A percentile compares a stretch with the other conserved stretches of the same genome.
These are phyloP conservation scores for Chrysogorgia sp. DNA, from an alignment of 92 coral and sea anemone genomes.

Conservation along the genomic window DNA sequence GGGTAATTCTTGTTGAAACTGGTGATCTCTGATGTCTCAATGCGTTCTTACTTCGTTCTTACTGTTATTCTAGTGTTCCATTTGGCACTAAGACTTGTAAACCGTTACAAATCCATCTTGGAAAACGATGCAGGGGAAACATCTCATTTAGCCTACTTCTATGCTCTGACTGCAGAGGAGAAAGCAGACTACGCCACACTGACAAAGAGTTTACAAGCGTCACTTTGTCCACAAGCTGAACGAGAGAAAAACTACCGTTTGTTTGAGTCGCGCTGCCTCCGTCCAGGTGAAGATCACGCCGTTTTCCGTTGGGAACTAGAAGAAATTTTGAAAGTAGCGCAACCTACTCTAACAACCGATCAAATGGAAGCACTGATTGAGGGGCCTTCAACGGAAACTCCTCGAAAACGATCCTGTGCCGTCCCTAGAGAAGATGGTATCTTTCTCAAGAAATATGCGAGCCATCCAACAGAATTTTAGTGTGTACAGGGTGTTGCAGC, in stretches of 20 bases:
- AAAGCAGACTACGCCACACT: slow-evolving; percentile 2
- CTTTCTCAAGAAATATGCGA: background rate
- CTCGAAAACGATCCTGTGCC: slow-evolving; percentile 16
- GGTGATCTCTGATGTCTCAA: too few species aligned
- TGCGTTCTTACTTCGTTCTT: too few species aligned
- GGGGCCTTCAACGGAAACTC: background rate
- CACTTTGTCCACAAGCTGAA: slow-evolving; percentile 17
- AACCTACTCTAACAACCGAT: slow-evolving; percentile 17
- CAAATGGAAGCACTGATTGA: slow-evolving; percentile 2
- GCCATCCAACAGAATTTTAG: background rate
- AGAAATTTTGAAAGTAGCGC: slow-evolving; percentile 7
- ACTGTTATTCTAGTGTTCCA: too few species aligned
- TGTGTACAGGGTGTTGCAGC: background rate
- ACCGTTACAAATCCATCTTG: too few species aligned
- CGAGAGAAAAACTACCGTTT: slow-evolving; percentile 1
- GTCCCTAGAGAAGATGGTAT: slow-evolving; percentile 11
- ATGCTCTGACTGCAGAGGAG: slow-evolving; percentile 40
- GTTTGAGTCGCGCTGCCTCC: slow-evolving; percentile 21
- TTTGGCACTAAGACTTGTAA: too few species aligned
- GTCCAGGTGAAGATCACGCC: slow-evolving; percentile 28
- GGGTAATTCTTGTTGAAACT: too few species aligned
- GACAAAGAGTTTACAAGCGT: background rate
- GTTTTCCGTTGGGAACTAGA: slow-evolving; percentile 34
- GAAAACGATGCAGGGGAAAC: too few species aligned
- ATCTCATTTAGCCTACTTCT: too few species aligned